Conservation (phyloP, 2,797 vertebrate species). For the Cirrhinus mrigala region DNA sequence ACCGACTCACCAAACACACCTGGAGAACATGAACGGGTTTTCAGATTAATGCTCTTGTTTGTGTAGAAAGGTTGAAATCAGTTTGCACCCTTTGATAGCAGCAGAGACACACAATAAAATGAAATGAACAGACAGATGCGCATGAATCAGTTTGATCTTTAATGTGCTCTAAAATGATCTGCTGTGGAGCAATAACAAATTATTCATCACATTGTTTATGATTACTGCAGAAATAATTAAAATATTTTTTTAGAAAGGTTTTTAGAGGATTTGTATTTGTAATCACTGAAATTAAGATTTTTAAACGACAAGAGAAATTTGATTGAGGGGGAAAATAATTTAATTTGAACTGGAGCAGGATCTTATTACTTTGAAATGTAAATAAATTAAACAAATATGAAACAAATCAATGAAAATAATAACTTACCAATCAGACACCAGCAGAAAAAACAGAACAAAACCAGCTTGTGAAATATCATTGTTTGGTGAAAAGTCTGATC, state of each 20-base stretch:
- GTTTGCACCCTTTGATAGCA: background rate
- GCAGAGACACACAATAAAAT: background rate
- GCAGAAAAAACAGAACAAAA: background rate
- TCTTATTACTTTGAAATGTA: background rate
- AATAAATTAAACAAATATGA: background rate
- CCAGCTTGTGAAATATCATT: background rate
- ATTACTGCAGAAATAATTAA: too few relatives aligned
- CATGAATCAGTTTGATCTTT: too few relatives aligned
- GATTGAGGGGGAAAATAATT: background rate
- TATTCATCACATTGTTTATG: too few relatives aligned
- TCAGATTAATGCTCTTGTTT: background rate
- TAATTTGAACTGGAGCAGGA: background rate
- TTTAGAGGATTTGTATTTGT: background rate
- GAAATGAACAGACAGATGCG: too few relatives aligned
- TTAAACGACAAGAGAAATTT: background rate
- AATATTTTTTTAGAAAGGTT: too few relatives aligned
- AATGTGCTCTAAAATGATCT: too few relatives aligned
- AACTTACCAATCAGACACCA: background rate
- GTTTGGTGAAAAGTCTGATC: background rate
- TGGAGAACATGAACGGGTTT: background rate
- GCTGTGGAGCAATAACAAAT: too few relatives aligned
- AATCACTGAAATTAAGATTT: background rate
- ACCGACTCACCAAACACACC: background rate
- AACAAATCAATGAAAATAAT: background rate
- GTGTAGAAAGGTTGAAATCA: background rate